These are phyloP conservation scores for Entomobrya proxima DNA, from an alignment of 2,888 invertebrate genomes.

Conservation along the genomic window DNA sequence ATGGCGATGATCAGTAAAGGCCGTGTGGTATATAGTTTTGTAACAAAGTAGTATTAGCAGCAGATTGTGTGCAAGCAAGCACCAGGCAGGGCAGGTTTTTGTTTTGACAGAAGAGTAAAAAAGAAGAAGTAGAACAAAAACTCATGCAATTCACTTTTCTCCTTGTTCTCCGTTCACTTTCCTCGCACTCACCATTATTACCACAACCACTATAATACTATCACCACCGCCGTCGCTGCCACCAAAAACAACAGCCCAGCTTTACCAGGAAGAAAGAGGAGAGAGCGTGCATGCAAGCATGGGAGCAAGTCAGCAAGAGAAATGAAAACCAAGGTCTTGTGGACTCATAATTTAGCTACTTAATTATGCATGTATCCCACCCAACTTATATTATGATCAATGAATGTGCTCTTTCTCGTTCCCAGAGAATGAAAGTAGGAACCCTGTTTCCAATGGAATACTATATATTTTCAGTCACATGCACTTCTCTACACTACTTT, in stretches of 20 bases:
- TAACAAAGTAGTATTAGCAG: background rate
- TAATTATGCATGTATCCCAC: slow-evolving; percentile 69
- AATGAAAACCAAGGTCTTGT: slow-evolving; percentile 69
- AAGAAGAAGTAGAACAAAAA: slow-evolving; percentile 21
- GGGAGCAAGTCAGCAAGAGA: slow-evolving; percentile 41
- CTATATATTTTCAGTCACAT: background rate
- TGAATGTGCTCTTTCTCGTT: slow-evolving; percentile 42
- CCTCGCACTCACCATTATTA: no score
- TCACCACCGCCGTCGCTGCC: slow-evolving; percentile 7
- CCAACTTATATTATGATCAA: slow-evolving; percentile 65
- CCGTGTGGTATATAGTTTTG: background rate
- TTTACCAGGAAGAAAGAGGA: background rate
- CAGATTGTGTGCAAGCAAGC: slow-evolving; percentile 48
- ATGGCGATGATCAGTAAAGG: background rate
- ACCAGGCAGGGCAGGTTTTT: background rate
- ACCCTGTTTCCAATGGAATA: background rate
- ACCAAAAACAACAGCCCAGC: background rate
- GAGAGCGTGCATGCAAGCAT: slow-evolving; percentile 11
- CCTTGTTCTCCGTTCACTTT: background rate
- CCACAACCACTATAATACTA: slow-evolving; percentile 22
- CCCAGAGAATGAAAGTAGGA: slow-evolving; percentile 4
- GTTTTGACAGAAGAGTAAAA: slow-evolving; percentile 7
- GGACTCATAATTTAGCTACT: slow-evolving; percentile 68
- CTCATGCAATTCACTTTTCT: slow-evolving; percentile 41
- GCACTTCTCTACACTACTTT: background rate